Percentiles rank a stretch among this genome's conserved stretches.
Evolutionary conservation across 2,888 invertebrate genomes (phyloP).

Genomic region (Craniophora ligustri): DNA sequence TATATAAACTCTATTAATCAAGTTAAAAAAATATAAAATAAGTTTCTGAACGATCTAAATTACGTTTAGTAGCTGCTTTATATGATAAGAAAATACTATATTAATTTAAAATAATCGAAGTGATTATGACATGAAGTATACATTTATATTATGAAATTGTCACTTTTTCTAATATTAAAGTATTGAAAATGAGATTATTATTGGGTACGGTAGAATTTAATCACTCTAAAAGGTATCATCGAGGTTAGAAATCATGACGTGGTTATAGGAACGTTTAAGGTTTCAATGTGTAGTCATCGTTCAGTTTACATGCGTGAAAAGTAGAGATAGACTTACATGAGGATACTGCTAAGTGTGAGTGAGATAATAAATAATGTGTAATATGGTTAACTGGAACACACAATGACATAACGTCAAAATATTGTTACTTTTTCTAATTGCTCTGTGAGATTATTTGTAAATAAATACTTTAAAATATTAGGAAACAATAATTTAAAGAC

Average conservation of each 20-base stretch:
- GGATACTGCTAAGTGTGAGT: background rate
- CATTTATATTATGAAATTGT: background rate
- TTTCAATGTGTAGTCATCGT: background rate
- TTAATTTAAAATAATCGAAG: too few species aligned
- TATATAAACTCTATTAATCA: too few species aligned
- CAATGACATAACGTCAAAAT: too few species aligned
- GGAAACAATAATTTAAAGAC: background rate
- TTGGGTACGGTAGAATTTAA: background rate
- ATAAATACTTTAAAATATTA: background rate
- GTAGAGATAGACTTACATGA: background rate
- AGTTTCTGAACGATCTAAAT: background rate
- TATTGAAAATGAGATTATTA: background rate
- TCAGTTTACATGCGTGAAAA: background rate
- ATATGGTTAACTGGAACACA: too few species aligned
- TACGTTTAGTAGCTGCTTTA: background rate
- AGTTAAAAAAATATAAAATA: too few species aligned
- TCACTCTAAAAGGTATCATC: background rate
- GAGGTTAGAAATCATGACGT: background rate
- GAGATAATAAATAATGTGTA: background rate
- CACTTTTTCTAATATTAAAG: background rate
- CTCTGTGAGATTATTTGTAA: background rate
- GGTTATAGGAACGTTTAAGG: background rate
- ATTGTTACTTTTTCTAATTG: too few species aligned
- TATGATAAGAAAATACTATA: background rate
- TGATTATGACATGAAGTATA: too few species aligned